Evolutionary conservation across 2,113 vertebrate species (phyloP), one percentile per base, ranked within the genome.

Genomic region (Emydura subglobosa): DNA sequence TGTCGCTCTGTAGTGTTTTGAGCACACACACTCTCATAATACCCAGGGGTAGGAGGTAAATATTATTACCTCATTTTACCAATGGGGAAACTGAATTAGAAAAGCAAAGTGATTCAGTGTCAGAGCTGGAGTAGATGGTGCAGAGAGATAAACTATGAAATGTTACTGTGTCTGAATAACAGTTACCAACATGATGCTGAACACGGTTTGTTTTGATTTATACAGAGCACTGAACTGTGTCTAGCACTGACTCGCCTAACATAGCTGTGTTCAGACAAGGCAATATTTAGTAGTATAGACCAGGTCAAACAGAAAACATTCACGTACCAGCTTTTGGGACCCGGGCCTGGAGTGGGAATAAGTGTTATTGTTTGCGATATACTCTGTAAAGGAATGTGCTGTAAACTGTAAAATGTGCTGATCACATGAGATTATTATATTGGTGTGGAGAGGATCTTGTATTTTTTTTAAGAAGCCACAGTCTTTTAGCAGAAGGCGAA

Each of bases 341-440:
- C 47, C 25, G 7, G 24, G 5, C 86, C 79, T 92, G 51, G 88
- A 89, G 50, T 72, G 78, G 85, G 51, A 92, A 50, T 90, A 85
- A 93, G 86, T 89, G 79, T 84, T 86, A 82, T 92, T 83, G 87
- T 85, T 72, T 72, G 65, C 59, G 80, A 83, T 68, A 39, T 7
- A 1, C 68, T 91, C 61, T 50, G 72, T 88, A 92, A 72, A 92
- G 80, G 85, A 72, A 94, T 83, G 24, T 5, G 3, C 82, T 91
- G 55, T 85, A 90, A 87, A 25, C 72, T 87, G 0, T 54, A 80
- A n/a, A 87, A 44, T 53, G 17, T 12, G 16, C 19, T 19, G 5
- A 14, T 92, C 76, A 12, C 19, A 3, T 78, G 93, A 89, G 82
- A 53, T 88, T 90, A 27, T 29, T 83, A 50, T 74, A 54, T 59